Percentiles rank a stretch among this genome's conserved stretches.
Evolutionary conservation across 2,113 vertebrate genomes (phyloP).

Genomic region (Acrocephalus kingi): DNA sequence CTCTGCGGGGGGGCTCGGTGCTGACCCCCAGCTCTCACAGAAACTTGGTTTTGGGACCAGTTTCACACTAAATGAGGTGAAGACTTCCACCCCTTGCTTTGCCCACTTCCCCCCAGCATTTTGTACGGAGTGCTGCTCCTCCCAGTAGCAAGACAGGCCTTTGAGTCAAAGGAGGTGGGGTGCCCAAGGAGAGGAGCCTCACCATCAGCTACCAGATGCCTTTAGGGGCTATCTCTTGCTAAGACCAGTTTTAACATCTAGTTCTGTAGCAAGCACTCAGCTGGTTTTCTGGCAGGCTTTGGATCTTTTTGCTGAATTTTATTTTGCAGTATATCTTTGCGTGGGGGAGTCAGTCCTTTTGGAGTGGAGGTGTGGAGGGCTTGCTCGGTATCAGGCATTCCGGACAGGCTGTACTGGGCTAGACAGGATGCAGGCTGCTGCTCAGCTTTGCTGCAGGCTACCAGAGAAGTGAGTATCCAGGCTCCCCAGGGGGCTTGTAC

Average conservation of each 20-base stretch:
- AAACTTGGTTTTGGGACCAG: not conserved
- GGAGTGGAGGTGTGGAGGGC: not conserved
- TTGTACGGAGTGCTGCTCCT: not conserved
- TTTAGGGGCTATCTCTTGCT: not conserved
- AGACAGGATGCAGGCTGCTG: not conserved
- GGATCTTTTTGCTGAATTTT: not conserved
- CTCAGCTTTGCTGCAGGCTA: not conserved
- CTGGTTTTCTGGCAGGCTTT: not conserved
- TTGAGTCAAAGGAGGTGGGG: not conserved
- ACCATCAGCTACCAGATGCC: not conserved
- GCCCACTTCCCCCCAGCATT: not conserved
- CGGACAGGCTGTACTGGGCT: not conserved
- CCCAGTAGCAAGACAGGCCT: not conserved
- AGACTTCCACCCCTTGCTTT: not conserved
- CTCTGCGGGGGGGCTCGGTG: not conserved
- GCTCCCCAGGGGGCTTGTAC: not conserved
- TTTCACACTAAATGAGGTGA: not conserved
- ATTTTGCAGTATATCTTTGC: not conserved
- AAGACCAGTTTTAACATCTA: not conserved
- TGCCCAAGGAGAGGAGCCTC: not conserved
- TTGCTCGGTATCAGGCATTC: fast-evolving
- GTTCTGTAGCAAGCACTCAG: not conserved
- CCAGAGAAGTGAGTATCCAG: not conserved
- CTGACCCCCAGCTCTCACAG: not conserved
- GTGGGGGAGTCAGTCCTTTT: no score